Evolutionary conservation across 2,797 vertebrate species (phyloP), one percentile per base, ranked within the genome.

Genomic region (Ctenopoma kingsleyae): DNA sequence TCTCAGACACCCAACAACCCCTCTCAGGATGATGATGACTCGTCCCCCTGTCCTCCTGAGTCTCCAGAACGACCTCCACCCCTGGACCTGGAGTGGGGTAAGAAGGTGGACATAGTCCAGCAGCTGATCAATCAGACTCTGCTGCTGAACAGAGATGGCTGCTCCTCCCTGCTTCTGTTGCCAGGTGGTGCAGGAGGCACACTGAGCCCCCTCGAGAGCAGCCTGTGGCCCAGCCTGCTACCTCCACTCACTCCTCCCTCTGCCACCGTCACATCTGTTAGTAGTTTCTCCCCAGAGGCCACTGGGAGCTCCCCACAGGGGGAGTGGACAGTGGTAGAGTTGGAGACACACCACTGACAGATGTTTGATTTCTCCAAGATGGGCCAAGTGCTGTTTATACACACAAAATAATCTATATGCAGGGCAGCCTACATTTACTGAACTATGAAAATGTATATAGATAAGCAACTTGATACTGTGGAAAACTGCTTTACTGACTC

Each of bases 241-340:
- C 95, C 96, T 25, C 95, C 96, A 0, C 83, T 97, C 81, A 95
- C 95, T 19, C 96, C 96, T 27, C 95, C 96, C 27, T 95, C 96
- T 5, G 97, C 97, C 80, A 97, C 96, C 0, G 95, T 98, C 89
- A 98, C 97, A 8, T 96, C 96, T 0, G 96, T 98, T 22, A 97
- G 96, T 55, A 98, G 97, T 79, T 98, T 96, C 89, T 97, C 97
- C 47, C 96, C 96, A 0, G 96, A 98, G 74, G 91, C 95, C 10
- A 89, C 94, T 1, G 95, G 94, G 17, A 94, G 92, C 61, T 94
- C 96, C 17, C 91, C 96, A 0, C 96, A 97, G 83, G 97, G 96
- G 1, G 97, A 98, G 83, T 98, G 97, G 97, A 98, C 96, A 0
- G 96, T 98, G 60, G 96, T 98, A 48, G 97, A 98, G 85, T 93